Evolutionary conservation across 1,140 invertebrate species (phyloP).

Genomic region (Uloborus diversus): DNA sequence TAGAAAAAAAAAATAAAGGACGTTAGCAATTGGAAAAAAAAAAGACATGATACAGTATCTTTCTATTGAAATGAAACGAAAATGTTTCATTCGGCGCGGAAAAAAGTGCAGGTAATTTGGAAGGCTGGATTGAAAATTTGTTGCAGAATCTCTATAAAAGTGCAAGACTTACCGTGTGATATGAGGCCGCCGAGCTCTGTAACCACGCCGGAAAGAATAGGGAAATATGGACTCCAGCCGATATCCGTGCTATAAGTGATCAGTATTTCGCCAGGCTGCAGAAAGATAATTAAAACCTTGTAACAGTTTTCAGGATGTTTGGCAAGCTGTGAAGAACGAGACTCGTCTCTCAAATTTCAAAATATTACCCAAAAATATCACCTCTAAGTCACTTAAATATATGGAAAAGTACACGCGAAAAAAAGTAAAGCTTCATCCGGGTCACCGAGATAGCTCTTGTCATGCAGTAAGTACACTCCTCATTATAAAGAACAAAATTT

Average conservation of each 20-base stretch:
- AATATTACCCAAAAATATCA: neutral
- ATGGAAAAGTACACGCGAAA: too few relatives aligned
- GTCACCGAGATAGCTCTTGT: too few relatives aligned
- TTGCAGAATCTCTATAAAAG: neutral
- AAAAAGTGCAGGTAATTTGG: neutral
- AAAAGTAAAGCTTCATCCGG: too few relatives aligned
- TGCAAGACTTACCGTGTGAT: constrained; percentile 74
- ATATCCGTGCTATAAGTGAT: constrained; percentile 84
- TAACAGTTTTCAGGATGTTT: constrained; percentile 66
- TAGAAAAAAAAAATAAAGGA: too few relatives aligned
- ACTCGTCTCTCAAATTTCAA: constrained; percentile 5
- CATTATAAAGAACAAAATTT: too few relatives aligned
- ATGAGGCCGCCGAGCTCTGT: constrained; percentile 87
- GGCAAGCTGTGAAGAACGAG: constrained; percentile 54
- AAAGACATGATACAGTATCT: neutral
- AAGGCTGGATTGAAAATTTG: neutral
- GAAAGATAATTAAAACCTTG: constrained; percentile 61
- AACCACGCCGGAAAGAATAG: constrained; percentile 79
- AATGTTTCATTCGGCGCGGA: neutral
- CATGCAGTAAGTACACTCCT: too few relatives aligned
- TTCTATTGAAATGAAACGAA: neutral
- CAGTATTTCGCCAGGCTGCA: constrained; percentile 76
- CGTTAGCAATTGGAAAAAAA: too few relatives aligned
- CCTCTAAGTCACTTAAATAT: neutral
- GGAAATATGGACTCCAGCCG: constrained; percentile 88